These are phyloP conservation scores for Cantharis nigra DNA, from an alignment of 2,888 invertebrate species.

Conservation along the genomic window DNA sequence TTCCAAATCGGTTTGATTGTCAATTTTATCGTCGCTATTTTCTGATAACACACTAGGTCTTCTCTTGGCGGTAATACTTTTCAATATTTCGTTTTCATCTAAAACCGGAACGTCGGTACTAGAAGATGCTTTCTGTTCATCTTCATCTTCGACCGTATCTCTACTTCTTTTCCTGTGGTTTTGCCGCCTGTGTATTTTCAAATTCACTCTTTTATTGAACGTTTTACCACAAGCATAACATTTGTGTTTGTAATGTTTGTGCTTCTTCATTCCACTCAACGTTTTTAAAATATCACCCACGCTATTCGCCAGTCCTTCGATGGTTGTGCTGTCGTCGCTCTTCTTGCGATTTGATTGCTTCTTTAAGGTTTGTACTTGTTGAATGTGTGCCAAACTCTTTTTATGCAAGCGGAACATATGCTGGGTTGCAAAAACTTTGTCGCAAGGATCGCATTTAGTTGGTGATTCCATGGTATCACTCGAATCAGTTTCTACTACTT, in stretches of 20 bases:
- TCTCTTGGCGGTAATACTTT: neutral
- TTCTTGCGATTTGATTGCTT: neutral
- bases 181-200: slow-evolving; percentile 16
- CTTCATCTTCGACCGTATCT: neutral
- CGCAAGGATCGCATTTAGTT: slow-evolving; percentile 7
- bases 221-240: slow-evolving; percentile 9
- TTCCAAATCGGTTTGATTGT: neutral
- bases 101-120: neutral
- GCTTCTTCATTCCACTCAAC: slow-evolving; percentile 11
- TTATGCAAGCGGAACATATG: slow-evolving; percentile 13
- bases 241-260: neutral
- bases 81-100: neutral
- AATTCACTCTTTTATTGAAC: slow-evolving; percentile 12
- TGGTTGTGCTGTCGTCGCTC: neutral
- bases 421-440: slow-evolving; percentile 11
- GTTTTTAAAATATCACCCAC: slow-evolving; percentile 16
- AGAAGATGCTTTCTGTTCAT: neutral
- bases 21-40: neutral
- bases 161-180: neutral
- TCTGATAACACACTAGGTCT: neutral
- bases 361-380: slow-evolving; percentile 9
- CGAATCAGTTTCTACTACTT: neutral
- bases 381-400: slow-evolving; percentile 23
- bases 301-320: slow-evolving; percentile 15
- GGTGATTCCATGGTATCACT: neutral